Base-by-base conservation (phyloP, 2,888 invertebrate species). In the Nowickia ferox region DNA sequence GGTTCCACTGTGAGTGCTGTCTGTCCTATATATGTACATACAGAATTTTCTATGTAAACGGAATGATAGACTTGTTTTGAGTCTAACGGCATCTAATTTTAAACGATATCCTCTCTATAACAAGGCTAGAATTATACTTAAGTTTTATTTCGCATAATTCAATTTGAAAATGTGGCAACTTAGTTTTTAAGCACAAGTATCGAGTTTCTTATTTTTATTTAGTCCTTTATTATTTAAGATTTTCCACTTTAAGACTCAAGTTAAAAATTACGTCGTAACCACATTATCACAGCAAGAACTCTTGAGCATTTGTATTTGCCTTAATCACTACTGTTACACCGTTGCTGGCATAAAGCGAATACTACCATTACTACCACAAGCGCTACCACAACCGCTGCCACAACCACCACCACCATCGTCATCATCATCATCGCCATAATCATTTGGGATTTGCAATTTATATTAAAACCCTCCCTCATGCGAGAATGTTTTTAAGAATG, bases 241-340 rank as follows among this genome's bases (percentile, higher is more conserved):
- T 87, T 87, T 87, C 86, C 87, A 86, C 87, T 88, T 88, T 85
- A 83, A 82, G 84, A 77, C 84, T 87, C 76, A 87, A 87, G 83
- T 87, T 86, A 83, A 83, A 80, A 87, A 86, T 83, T 87, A 83
- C 86, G 44, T 72, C 78, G 85, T 76, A 85, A 81, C 77, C 81
- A 80, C 80, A 87, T 88, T 87, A 87, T 78, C 88, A 77, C 87
- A 87, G 87, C 84, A 74, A 80, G 85, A 48, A 71, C 66, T 83
- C 80, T 80, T 72, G 48, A 75, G 63, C 22, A 65, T 76, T 69
- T 76, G 48, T 42, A 15, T 68, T 81, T 38, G 44, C 19, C 46
- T 57, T 42, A 71, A 71, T 71, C 68, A 55, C 72, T 59, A 80
- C 57, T 48, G 46, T n/a, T 15, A 72, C 9, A 10, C 22, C 48